Base-by-base conservation (phyloP, 2,113 vertebrate genomes). In the Propithecus coquereli region DNA sequence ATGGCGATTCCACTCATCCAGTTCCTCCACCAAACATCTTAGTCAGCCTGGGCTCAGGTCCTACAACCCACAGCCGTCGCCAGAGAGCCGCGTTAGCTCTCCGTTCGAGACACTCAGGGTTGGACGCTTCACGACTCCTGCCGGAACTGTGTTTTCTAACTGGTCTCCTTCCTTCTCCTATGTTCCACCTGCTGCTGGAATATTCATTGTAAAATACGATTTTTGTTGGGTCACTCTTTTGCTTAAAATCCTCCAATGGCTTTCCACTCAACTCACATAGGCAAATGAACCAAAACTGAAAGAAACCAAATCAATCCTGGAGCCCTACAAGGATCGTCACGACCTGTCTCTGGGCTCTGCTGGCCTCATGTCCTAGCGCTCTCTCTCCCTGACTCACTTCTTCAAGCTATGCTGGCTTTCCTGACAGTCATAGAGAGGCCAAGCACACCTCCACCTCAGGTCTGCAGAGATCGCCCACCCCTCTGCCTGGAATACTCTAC, bases 251-350 rank as follows among this genome's bases (percentile, higher is more conserved):
- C 13, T 45, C n/a, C 54, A n/a, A 10, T 27, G 61, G 30, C 50
- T 96, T 91, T 93, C 45, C 45, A 32, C 32, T 87, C 6, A 4
- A 81, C 52, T 89, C 68, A 77, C 32, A 86, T 8, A 66, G n/a
- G 16, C 9, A 18, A 83, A 90, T 5, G 54, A 83, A 90, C 12
- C 54, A 54, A 87, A 76, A 16, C 34, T 16, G 4, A 34, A 47
- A 50, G 54, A 37, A 50, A 57, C 5, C 34, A 43, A 84, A 45
- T 20, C 11, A 37, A 43, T 54, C 52, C 52, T 27, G 63, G 83
- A 37, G 43, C 59, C 18, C 90, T 52, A 27, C 2, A 6, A 23
- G 68, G 52, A 20, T 32, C 32, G 61, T 37, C 37, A 25, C 0
- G 0, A 25, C 2, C 43, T 25, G 14, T 37, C 37, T 40, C 20